Evolutionary conservation across 1,140 invertebrate species (phyloP).

Genomic region (Pteromalus puparum): DNA sequence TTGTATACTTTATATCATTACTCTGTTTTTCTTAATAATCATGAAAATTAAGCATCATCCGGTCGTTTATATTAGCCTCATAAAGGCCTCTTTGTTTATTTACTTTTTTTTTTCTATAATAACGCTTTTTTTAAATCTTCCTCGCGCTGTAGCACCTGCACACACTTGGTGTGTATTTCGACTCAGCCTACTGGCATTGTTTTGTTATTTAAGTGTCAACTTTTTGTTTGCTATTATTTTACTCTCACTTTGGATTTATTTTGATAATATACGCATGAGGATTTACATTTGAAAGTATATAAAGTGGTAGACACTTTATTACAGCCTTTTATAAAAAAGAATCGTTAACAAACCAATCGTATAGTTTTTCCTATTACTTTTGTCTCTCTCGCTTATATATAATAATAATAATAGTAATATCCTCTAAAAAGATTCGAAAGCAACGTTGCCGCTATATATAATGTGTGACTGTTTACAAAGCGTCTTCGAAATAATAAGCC

Average conservation of each 20-base stretch:
- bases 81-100: conserved; percentile 13
- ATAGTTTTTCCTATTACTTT: neutral
- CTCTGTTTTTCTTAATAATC: conserved; percentile 24
- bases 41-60: conserved; percentile 38
- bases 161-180: conserved; percentile 45
- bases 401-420: neutral
- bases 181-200: conserved; percentile 17
- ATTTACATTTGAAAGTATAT: conserved; percentile 33
- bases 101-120: neutral
- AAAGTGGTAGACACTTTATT: conserved; percentile 16
- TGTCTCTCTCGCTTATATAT: neutral
- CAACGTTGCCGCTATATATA: neutral
- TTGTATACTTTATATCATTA: conserved; percentile 37
- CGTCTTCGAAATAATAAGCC: neutral
- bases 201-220: conserved; percentile 7
- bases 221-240: neutral
- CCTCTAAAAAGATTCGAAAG: conserved; percentile 27
- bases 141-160: conserved; percentile 44
- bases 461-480: neutral
- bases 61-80: conserved; percentile 14
- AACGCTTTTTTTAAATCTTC: neutral
- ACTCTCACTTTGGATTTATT: neutral
- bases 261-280: neutral
- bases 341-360: conserved; percentile 21
- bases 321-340: conserved; percentile 40